Base-by-base conservation (phyloP, 2,113 vertebrate genomes). In the Empidonax traillii region DNA sequence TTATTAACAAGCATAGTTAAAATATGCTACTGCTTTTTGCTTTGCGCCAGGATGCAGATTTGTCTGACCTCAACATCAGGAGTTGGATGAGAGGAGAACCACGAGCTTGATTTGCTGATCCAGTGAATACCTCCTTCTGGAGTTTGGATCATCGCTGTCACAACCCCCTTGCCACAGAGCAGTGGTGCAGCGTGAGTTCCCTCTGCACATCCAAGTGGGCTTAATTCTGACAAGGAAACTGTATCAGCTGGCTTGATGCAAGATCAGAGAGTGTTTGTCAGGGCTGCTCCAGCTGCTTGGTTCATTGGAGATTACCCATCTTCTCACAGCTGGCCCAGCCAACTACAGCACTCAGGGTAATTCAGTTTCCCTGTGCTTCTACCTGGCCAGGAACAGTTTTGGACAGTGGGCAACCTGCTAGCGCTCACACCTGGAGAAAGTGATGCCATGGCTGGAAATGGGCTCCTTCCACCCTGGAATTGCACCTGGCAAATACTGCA, bases 171-270 rank as follows among this genome's bases (percentile, higher is more conserved):
- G 53, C 72, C 31, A 24, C 67, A 65, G 58, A 89, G 62, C 49
- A 47, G 17, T 44, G 92, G 55, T 89, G 63, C 39, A 35, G 84
- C 63, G 27, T 1, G 2, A 86, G 80, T 27, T 86, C 76, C 33
- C 0, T 2, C 80, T 73, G 85, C 78, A 28, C 58, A 31, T 67
- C 61, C 43, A 20, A 68, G 8, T 4, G 33, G 88, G 43, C 66
- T 93, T 94, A 90, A 94, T 88, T 67, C 85, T 92, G 93, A 94
- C 93, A 93, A 41, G 47, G 22, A 59, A 89, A 82, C 52, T 55
- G 18, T 30, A 39, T n/a, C 2, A 6, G 55, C 66, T 82, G 78
- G 52, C 66, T 87, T 55, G 66, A 33, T 47, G 69, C 28, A 39
- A 6, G 65, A 49, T 85, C 41, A 77, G 85, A 74, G 58, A 63